Evolutionary conservation across 2,113 vertebrate species (phyloP).

Genomic region (Bagarius yarrelli): DNA sequence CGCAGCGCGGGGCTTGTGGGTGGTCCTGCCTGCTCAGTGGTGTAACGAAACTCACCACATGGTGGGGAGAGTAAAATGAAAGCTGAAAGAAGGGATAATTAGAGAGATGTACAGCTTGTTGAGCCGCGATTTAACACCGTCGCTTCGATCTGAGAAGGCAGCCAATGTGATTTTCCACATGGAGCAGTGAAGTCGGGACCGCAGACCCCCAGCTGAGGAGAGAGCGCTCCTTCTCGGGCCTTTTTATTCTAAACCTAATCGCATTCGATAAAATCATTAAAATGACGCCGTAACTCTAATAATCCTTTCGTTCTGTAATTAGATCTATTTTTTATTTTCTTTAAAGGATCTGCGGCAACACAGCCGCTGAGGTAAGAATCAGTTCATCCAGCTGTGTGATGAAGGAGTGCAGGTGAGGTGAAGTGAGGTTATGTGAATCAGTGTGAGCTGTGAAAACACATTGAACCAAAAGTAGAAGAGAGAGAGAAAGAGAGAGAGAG

Average conservation of each 20-base stretch:
- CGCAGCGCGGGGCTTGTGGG: conserved; percentile 56
- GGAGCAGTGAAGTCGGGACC: conserved; percentile 16
- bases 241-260: neutral
- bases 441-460: too few species aligned
- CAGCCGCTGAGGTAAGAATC: neutral
- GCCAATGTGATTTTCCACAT: conserved; percentile 31
- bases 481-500: too few species aligned
- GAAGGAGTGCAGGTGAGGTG: neutral
- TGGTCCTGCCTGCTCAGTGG: conserved; percentile 61
- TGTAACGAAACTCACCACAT: conserved; percentile 48
- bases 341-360: neutral
- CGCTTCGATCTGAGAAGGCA: conserved; percentile 47
- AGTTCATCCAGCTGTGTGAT: neutral
- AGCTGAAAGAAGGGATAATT: conserved; percentile 50
- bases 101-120: conserved; percentile 32
- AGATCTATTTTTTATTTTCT: neutral
- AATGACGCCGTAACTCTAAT: neutral
- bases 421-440: neutral
- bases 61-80: conserved; percentile 30
- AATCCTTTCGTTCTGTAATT: neutral
- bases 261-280: neutral
- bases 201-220: neutral
- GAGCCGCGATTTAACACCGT: conserved; percentile 52
- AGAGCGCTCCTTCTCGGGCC: neutral
- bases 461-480: too few species aligned